Evolutionary conservation across 2,797 vertebrate genomes (phyloP).

Genomic region (Siniperca obscura): DNA sequence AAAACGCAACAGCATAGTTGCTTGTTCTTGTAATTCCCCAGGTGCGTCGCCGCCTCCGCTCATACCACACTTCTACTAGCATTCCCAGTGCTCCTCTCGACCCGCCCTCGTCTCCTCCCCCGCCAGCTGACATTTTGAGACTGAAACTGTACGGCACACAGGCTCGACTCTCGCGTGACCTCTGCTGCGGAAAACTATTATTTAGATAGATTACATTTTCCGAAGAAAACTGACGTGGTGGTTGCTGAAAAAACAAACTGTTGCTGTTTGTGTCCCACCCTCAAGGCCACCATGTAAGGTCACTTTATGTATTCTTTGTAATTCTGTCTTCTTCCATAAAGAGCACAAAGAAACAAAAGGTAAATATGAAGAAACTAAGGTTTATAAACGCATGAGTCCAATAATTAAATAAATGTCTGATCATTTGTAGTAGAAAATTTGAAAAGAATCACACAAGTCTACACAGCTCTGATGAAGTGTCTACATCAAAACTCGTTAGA

Average conservation of each 20-base stretch:
- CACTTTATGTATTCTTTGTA: background rate
- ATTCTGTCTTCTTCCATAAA: background rate
- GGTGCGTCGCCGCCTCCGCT: slow-evolving; percentile 59
- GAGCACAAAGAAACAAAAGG: too few relatives aligned
- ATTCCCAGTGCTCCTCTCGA: slow-evolving; percentile 55
- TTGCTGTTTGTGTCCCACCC: background rate
- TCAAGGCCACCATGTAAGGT: too few relatives aligned
- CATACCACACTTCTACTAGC: slow-evolving; percentile 21
- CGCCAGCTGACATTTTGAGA: slow-evolving; percentile 28
- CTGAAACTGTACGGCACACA: background rate
- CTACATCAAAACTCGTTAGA: slow-evolving; percentile 10
- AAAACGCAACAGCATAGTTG: background rate
- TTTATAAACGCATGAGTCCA: background rate
- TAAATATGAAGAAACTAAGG: background rate
- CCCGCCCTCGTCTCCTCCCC: slow-evolving; percentile 54
- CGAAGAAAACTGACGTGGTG: background rate
- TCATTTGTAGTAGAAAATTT: background rate
- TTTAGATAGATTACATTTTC: background rate
- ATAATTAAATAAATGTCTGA: background rate
- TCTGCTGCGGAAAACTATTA: slow-evolving; percentile 39
- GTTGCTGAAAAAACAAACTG: background rate
- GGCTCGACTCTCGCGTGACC: slow-evolving; percentile 53
- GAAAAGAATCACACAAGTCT: background rate
- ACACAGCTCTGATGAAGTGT: background rate
- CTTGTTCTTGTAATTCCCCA: slow-evolving; percentile 48